Conservation (phyloP, 2,888 invertebrate species). For the Subacronicta megacephala region DNA sequence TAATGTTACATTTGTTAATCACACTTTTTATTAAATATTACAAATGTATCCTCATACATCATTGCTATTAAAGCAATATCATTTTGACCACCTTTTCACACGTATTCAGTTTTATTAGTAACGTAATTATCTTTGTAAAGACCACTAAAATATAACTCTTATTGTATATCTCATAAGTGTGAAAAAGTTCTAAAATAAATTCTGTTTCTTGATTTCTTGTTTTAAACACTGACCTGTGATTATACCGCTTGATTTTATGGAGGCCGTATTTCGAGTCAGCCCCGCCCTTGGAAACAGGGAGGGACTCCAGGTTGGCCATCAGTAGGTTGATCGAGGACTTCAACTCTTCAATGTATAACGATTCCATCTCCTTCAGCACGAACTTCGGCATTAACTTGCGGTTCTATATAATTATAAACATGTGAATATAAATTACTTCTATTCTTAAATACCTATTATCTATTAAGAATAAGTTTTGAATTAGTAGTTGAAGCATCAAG, state of each 20-base stretch:
- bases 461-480: no score
- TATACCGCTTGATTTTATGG: constrained; percentile 99
- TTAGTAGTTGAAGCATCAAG: no score
- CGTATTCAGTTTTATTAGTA: neutral
- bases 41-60: constrained; percentile 21
- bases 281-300: constrained; percentile 99
- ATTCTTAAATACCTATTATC: no score
- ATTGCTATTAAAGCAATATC: neutral
- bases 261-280: constrained; percentile 99
- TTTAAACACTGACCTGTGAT: constrained; percentile 94
- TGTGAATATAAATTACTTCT: neutral
- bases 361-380: constrained; percentile 99
- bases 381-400: constrained; percentile 99
- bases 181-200: constrained; percentile 20
- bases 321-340: constrained; percentile 99
- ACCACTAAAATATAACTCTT: neutral
- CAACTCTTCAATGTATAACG: constrained; percentile 99
- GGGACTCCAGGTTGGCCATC: constrained; percentile 99
- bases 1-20: neutral
- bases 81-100: constrained; percentile 16
- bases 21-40: constrained; percentile 3
- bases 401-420: constrained; percentile 90
- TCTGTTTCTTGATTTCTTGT: neutral
- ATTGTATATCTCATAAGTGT: constrained; percentile 9
- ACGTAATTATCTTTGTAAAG: neutral